Percentiles rank a stretch among this genome's conserved stretches.
Evolutionary conservation across 2,797 vertebrate genomes (phyloP).

Genomic region (Lacerta bilineata): DNA sequence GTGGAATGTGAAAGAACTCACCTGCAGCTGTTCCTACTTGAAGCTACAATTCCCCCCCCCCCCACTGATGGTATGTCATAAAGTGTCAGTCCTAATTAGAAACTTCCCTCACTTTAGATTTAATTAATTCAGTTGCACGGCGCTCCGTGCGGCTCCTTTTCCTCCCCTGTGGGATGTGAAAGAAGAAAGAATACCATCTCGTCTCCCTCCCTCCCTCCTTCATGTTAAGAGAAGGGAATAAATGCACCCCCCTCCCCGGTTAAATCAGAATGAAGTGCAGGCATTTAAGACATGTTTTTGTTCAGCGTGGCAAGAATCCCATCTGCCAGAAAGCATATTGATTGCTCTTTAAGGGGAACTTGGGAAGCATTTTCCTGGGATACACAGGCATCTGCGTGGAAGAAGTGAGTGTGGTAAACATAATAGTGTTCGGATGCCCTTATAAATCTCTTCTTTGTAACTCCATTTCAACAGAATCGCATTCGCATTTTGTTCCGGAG

Average conservation of each 20-base stretch:
- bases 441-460: not conserved
- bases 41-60: slow-evolving; percentile 16
- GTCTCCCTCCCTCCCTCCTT: not conserved
- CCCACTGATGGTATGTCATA: not conserved
- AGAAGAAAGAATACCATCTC: slow-evolving; percentile 4
- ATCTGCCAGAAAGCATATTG: slow-evolving; percentile 46
- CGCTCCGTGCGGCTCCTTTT: slow-evolving; percentile 3
- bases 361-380: slow-evolving; percentile 30
- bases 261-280: slow-evolving; percentile 35
- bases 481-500: slow-evolving; percentile 12
- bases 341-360: slow-evolving; percentile 27
- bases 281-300: slow-evolving; percentile 29
- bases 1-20: not conserved
- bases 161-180: slow-evolving; percentile 22
- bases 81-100: slow-evolving; percentile 36
- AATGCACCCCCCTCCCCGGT: not conserved
- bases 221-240: slow-evolving; percentile 18
- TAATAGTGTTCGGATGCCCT: slow-evolving; percentile 23
- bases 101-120: slow-evolving; percentile 25
- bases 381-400: not conserved
- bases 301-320: slow-evolving; percentile 39
- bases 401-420: slow-evolving; percentile 18
- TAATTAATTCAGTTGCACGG: slow-evolving; percentile 37
- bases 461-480: not conserved
- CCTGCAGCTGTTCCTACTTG: slow-evolving; percentile 40